These are phyloP conservation scores for Addax nasomaculatus DNA, from an alignment of 2,113 vertebrate genomes.

Conservation along the genomic window DNA sequence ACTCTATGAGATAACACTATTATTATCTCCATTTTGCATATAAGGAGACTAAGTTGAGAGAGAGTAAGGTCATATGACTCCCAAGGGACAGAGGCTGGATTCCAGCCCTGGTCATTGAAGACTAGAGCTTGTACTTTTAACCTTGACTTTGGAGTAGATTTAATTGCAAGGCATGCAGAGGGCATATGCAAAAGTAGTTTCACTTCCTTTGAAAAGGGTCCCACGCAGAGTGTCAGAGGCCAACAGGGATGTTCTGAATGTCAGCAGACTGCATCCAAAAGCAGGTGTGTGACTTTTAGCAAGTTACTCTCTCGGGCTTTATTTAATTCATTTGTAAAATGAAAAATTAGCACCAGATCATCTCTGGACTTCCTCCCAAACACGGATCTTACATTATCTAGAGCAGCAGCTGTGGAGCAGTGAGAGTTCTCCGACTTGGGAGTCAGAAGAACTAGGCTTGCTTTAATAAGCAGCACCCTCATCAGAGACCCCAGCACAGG, in stretches of 20 bases:
- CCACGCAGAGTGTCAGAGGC: not conserved
- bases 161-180: not conserved
- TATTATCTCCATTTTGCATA: not conserved
- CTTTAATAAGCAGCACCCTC: not conserved
- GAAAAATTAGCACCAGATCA: slow-evolving; percentile 30
- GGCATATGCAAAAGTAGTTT: not conserved
- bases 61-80: not conserved
- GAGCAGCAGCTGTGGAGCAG: not conserved
- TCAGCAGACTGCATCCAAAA: not conserved
- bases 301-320: not conserved
- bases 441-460: not conserved
- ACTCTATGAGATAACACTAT: not conserved
- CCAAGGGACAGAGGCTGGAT: not conserved
- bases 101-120: not conserved
- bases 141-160: not conserved
- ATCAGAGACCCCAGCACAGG: accelerated
- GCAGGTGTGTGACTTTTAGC: slow-evolving; percentile 1
- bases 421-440: not conserved
- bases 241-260: not conserved
- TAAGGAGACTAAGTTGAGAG: not conserved
- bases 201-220: not conserved
- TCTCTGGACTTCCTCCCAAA: not conserved
- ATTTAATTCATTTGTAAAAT: slow-evolving; percentile 14
- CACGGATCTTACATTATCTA: not conserved
- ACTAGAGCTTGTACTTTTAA: not conserved